Conservation (phyloP, 2,888 invertebrate species). For the Psylliodes chrysocephalus region DNA sequence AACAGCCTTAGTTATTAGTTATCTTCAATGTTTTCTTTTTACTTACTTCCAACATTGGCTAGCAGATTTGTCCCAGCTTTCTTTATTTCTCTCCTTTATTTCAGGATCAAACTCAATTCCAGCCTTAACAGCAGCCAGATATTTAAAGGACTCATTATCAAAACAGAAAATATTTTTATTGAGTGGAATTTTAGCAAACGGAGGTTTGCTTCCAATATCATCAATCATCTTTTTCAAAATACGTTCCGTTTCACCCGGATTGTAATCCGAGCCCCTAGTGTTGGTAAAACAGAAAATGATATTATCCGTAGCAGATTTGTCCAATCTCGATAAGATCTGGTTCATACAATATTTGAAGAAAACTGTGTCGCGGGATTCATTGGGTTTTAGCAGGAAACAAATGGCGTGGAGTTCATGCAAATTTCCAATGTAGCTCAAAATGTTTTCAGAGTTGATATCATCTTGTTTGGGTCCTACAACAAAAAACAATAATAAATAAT, state of each 20-base stretch:
- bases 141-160: constrained; percentile 59
- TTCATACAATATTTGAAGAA: constrained; percentile 58
- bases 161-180: constrained; percentile 57
- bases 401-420: constrained; percentile 56
- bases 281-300: constrained; percentile 60
- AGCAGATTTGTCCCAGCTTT: constrained; percentile 49
- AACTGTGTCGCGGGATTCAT: constrained; percentile 52
- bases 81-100: constrained; percentile 31
- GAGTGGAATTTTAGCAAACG: constrained; percentile 45
- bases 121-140: constrained; percentile 54
- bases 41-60: constrained; percentile 52
- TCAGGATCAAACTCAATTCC: constrained; percentile 42
- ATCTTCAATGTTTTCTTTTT: too few relatives aligned
- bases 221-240: constrained; percentile 49
- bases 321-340: constrained; percentile 57
- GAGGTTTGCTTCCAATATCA: constrained; percentile 48
- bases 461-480: constrained; percentile 47
- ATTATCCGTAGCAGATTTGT: constrained; percentile 57
- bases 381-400: constrained; percentile 56
- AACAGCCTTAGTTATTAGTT: too few relatives aligned
- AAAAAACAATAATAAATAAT: too few relatives aligned
- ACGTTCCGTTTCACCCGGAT: constrained; percentile 52
- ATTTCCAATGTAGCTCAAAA: constrained; percentile 54
- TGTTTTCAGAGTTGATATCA: constrained; percentile 52
- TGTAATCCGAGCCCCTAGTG: constrained; percentile 41